Percentiles rank a stretch among this genome's conserved stretches.
Evolutionary conservation across 2,113 vertebrate species (phyloP).

Genomic region (Nibea albiflora): DNA sequence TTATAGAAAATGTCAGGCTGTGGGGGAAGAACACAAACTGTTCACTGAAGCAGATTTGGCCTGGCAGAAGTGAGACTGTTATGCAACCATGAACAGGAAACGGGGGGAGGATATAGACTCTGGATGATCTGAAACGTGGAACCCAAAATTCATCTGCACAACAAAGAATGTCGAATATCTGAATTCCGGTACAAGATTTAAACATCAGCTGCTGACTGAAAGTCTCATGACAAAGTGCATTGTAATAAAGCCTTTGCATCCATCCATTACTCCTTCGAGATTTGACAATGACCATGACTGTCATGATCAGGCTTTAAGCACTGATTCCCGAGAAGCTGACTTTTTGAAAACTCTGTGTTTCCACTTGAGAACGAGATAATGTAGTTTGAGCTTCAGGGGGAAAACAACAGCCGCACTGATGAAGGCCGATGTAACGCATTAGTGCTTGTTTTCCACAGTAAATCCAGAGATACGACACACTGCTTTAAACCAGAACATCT

Average conservation of each 20-base stretch:
- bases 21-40: constrained; percentile 12
- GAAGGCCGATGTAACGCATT: constrained; percentile 2
- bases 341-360: constrained; percentile 25
- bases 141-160: constrained; percentile 11
- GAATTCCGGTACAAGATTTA: background rate
- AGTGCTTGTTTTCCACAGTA: constrained; percentile 20
- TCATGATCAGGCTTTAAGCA: background rate
- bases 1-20: background rate
- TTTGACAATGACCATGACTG: background rate
- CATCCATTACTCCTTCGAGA: background rate
- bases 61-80: constrained; percentile 68
- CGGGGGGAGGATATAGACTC: constrained; percentile 51
- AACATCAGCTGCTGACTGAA: background rate
- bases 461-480: constrained; percentile 41
- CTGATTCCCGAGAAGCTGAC: constrained; percentile 27
- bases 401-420: constrained; percentile 19
- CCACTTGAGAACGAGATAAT: constrained; percentile 5
- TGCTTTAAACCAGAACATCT: constrained; percentile 42
- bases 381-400: constrained; percentile 4
- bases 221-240: background rate
- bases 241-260: background rate
- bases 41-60: constrained; percentile 8
- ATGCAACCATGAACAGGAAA: constrained; percentile 71
- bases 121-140: constrained; percentile 23
- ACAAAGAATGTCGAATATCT: background rate